Base-by-base conservation (phyloP, 30 jellyfish, hydroid and myxozoan species). In the Hydractinia symbiolongicarpus region DNA sequence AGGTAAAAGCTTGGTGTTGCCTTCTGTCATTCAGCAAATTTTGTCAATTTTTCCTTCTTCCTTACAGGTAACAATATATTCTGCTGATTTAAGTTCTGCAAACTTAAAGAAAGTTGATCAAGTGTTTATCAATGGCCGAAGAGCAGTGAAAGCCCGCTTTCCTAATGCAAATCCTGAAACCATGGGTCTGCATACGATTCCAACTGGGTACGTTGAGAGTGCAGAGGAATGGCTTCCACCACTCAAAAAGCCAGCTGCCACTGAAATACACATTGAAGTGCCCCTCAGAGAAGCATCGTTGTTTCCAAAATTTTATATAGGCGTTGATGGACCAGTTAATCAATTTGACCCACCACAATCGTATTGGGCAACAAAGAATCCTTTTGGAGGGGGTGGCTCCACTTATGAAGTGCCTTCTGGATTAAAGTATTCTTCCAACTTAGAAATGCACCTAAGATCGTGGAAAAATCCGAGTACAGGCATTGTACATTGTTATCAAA, bases 331-430 rank as follows among this genome's bases (percentile, higher is more conserved):
- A 4, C 91, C 96, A 14, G 99, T 94, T 44, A 67, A 86, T 10
- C 96, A 87, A 62, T 94, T 80, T 80, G 85, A 94, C 66, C 99
- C 99, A 51, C 96, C 99, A 67, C 83, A 73, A 44, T 94, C 99
- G 2, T 94, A 94, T 66, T 94, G 99, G 99, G 99, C 96, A 21
- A 85, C 94, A 6, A 71, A 56, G 55, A 19, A 82, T 16, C 99
- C 99, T 3, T 86, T 90, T 50, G 97, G 97, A 61, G 96, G 95
- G 8, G 99, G 96, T 7, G 99, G 99, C n/a, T 44, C 91, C 52
- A 88, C 95, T 1, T 94, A 94, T 64, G 72, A 67, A 50, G 96
- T 94, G 53, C 99, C 99, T 16, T 60, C 93, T 5, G 99, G 99
- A 8, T 62, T 94, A 73, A 88, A 82, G 68, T 94, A 88, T 67